Conservation (phyloP, 2,113 vertebrate genomes). For the Oxyruncus cristatus region DNA sequence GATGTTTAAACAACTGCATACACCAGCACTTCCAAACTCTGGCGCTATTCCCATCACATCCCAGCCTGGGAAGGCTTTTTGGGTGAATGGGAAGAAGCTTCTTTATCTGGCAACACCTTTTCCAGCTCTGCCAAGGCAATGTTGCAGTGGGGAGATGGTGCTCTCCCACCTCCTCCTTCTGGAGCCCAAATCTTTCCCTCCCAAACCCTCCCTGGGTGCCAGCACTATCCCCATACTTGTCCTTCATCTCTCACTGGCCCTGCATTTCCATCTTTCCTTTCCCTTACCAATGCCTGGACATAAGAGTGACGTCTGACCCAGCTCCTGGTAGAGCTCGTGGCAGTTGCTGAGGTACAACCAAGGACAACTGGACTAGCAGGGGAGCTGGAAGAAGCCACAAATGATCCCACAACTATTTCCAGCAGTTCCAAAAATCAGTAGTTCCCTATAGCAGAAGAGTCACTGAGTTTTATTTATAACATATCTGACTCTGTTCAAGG, state of each 20-base stretch:
- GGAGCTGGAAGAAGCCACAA: background rate
- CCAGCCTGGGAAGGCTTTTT: background rate
- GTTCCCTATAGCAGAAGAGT: background rate
- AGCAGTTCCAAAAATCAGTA: background rate
- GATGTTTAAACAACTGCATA: background rate
- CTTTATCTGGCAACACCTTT: background rate
- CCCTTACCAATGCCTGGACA: background rate
- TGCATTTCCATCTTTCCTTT: background rate
- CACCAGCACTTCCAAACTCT: background rate
- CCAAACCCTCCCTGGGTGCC: background rate
- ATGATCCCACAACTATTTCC: background rate
- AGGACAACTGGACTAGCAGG: background rate
- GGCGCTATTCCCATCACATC: background rate
- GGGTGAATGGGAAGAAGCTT: background rate
- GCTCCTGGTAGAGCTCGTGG: background rate
- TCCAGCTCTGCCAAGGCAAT: background rate
- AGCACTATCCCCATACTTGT: background rate
- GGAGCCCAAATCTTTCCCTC: background rate
- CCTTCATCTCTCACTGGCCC: background rate
- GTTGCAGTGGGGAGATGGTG: fast-evolving
- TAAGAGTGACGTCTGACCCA: background rate
- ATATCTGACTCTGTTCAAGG: background rate
- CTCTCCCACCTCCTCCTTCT: background rate
- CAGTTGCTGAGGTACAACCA: background rate
- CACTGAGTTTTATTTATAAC: background rate